Conservation (phyloP, 2,888 invertebrate species). For the Nesidiocoris tenuis region DNA sequence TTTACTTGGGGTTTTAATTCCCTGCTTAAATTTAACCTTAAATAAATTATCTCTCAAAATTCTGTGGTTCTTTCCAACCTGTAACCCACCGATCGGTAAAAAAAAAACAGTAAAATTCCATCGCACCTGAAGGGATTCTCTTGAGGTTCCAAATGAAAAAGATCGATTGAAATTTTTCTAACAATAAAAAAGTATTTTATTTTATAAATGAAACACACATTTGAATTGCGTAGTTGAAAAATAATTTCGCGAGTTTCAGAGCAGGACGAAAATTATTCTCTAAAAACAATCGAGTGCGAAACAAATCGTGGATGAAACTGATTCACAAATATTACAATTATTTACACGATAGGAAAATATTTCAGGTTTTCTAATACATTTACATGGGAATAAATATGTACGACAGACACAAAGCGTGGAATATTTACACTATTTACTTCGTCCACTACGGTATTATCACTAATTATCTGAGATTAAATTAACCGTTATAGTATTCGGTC, state of each 20-base stretch:
- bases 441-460: neutral
- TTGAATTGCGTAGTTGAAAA: conserved; percentile 31
- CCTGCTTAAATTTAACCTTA: conserved; percentile 39
- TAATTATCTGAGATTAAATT: neutral
- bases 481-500: neutral
- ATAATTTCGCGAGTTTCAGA: conserved; percentile 35
- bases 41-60: conserved; percentile 36
- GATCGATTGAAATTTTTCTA: no score
- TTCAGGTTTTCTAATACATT: conserved; percentile 32
- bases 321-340: conserved; percentile 27
- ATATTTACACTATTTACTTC: conserved; percentile 30
- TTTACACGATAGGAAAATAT: conserved; percentile 38
- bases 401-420: conserved; percentile 15
- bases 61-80: neutral
- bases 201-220: conserved; percentile 40
- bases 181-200: conserved; percentile 42
- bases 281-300: conserved; percentile 30
- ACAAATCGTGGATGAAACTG: conserved; percentile 25
- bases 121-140: no score
- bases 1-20: conserved; percentile 37
- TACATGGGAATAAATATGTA: conserved; percentile 22
- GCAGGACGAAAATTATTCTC: conserved; percentile 14
- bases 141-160: no score
- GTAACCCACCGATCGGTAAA: neutral
- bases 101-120: no score